A percentile compares a stretch with the other conserved stretches of the same genome.
Evolutionary conservation across 2,888 invertebrate species (phyloP).

Genomic region (Nomada fucata): DNA sequence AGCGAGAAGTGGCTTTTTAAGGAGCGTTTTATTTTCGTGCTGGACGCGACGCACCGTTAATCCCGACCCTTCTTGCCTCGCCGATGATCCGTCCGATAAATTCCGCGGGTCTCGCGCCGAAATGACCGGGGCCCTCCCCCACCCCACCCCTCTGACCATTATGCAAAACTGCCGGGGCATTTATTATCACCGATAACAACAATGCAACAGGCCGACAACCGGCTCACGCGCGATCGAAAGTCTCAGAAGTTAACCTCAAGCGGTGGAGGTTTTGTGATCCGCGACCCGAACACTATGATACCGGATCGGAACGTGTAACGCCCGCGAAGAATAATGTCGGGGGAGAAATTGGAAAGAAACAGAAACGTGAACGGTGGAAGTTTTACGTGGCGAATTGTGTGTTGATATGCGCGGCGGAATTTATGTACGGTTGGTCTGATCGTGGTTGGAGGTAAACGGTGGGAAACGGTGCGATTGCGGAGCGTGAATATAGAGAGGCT

Average conservation of each 20-base stretch:
- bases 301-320: not conserved
- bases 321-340: not conserved
- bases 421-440: not conserved
- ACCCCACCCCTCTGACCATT: slow-evolving; percentile 47
- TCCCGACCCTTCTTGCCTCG: slow-evolving; percentile 73
- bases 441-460: not conserved
- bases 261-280: slow-evolving; percentile 9
- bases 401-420: not conserved
- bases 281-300: not conserved
- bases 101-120: slow-evolving; percentile 62
- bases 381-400: not conserved
- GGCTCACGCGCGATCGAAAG: slow-evolving; percentile 43
- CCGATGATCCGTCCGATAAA: slow-evolving; percentile 72
- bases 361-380: not conserved
- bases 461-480: slow-evolving; percentile 12
- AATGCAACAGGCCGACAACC: slow-evolving; percentile 21
- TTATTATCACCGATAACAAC: slow-evolving; percentile 65
- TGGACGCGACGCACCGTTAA: slow-evolving; percentile 72
- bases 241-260: not conserved
- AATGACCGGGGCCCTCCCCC: slow-evolving; percentile 50
- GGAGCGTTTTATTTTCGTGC: slow-evolving; percentile 73
- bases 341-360: not conserved
- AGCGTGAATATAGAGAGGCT: not conserved
- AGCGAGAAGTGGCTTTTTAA: slow-evolving; percentile 68
- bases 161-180: slow-evolving; percentile 65